phyloP scores from a whole-genome alignment of 2,797 vertebrate genomes.

The Microctenopoma stevenorrisi region DNA sequence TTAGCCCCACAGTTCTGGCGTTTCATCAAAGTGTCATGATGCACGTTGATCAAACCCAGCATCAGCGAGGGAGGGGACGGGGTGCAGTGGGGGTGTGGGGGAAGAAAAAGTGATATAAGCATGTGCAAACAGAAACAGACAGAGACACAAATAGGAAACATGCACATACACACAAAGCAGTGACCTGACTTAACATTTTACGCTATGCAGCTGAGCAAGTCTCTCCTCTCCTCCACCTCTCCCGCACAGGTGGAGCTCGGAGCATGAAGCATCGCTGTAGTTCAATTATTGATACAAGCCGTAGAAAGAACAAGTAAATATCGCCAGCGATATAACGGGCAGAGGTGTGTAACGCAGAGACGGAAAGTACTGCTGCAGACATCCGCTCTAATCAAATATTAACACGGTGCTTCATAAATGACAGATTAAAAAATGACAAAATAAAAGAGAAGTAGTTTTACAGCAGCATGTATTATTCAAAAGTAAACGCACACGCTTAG shows the following conservation, averaged over 20 bases:
- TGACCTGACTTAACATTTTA: conserved; percentile 64
- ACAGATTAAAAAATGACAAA: conserved; percentile 62
- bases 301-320: conserved; percentile 49
- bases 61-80: not conserved
- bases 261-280: conserved; percentile 19
- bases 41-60: conserved; percentile 63
- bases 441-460: conserved; percentile 40
- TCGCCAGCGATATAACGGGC: conserved; percentile 26
- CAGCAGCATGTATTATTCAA: conserved; percentile 41
- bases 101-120: conserved; percentile 38
- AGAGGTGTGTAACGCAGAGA: conserved; percentile 60
- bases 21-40: conserved; percentile 75
- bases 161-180: conserved; percentile 27
- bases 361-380: conserved; percentile 66
- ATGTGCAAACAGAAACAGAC: conserved; percentile 50
- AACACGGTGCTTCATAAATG: conserved; percentile 71
- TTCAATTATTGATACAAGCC: conserved; percentile 64
- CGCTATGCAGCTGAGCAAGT: conserved; percentile 55
- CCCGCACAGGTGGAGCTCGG: conserved; percentile 47
- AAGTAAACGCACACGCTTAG: conserved; percentile 39
- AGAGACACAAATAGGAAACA: conserved; percentile 48
- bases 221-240: conserved; percentile 41
- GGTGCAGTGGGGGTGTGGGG: not conserved
- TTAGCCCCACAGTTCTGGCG: conserved; percentile 57
- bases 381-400: conserved; percentile 78